phyloP scores from a whole-genome alignment of 2,888 invertebrate species.

The Trichogramma dendrolimi region DNA sequence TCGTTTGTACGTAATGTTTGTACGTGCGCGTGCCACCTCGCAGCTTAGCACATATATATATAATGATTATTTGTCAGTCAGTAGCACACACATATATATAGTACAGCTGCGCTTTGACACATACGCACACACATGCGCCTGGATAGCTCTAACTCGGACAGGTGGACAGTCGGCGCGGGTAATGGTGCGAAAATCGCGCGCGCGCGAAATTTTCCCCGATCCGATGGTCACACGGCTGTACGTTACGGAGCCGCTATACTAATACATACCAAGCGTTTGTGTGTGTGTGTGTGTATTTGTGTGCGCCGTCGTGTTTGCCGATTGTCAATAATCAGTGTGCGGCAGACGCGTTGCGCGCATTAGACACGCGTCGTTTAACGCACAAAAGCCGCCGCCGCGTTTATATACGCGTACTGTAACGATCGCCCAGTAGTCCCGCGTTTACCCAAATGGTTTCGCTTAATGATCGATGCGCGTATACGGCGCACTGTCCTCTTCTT shows the following conservation, averaged over 20 bases:
- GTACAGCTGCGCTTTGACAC: background rate
- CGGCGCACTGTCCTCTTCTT: background rate
- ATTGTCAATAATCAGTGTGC: conserved; percentile 29
- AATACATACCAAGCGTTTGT: too few relatives aligned
- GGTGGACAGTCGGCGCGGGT: too few relatives aligned
- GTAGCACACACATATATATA: too few relatives aligned
- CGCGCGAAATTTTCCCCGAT: conserved; percentile 5
- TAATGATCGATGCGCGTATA: background rate
- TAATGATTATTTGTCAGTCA: too few relatives aligned
- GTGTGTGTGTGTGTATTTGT: too few relatives aligned
- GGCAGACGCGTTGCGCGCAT: conserved; percentile 22
- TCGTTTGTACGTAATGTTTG: too few relatives aligned
- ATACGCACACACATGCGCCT: background rate
- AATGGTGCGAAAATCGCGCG: background rate
- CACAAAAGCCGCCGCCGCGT: conserved; percentile 11
- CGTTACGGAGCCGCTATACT: too few relatives aligned
- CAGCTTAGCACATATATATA: too few relatives aligned
- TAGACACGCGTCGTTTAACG: conserved; percentile 32
- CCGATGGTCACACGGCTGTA: too few relatives aligned
- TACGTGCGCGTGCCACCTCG: too few relatives aligned
- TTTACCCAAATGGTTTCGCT: too few relatives aligned
- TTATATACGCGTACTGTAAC: conserved; percentile 24
- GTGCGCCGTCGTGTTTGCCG: too few relatives aligned
- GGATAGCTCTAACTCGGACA: background rate
- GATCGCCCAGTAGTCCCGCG: conserved; percentile 19